Percentiles rank a stretch among this genome's conserved stretches.
These are phyloP conservation scores for Formica selysi DNA, from an alignment of 1,140 invertebrate genomes.

Conservation along the genomic window DNA sequence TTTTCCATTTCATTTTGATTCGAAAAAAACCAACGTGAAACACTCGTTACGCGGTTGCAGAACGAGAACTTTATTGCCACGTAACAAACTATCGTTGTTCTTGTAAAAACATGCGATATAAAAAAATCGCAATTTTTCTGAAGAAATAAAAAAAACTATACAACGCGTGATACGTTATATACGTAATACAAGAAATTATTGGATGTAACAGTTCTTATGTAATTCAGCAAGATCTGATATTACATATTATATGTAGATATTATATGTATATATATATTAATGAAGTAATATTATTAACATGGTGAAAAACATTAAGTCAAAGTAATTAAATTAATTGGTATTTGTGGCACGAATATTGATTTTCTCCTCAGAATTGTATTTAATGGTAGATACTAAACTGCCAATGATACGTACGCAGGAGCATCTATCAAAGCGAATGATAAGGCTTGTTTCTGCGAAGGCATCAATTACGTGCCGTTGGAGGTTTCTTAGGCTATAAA, in stretches of 20 bases:
- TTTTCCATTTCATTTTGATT: not conserved
- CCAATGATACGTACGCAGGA: slow-evolving; percentile 15
- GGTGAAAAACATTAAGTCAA: not conserved
- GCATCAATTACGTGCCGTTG: slow-evolving; percentile 28
- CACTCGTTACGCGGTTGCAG: not conserved
- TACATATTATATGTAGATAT: not conserved
- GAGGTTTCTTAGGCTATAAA: slow-evolving; percentile 10
- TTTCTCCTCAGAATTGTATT: not conserved
- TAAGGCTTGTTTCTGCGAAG: slow-evolving; percentile 34
- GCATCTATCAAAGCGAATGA: slow-evolving; percentile 13
- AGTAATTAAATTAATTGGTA: slow-evolving; percentile 15
- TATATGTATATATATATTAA: not conserved
- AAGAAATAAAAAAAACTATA: not conserved
- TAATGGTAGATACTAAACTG: slow-evolving; percentile 18
- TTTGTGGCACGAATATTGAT: slow-evolving; percentile 15
- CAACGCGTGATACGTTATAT: not conserved
- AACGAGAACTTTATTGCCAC: not conserved
- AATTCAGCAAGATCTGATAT: not conserved
- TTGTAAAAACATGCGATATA: not conserved
- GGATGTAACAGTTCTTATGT: not conserved
- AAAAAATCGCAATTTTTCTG: not conserved
- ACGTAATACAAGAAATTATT: not conserved
- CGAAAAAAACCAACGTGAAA: not conserved
- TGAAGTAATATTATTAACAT: no score
- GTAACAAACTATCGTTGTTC: slow-evolving; percentile 22